These are phyloP conservation scores for Dicycla oo DNA, from an alignment of 2,888 invertebrate species.

Conservation along the genomic window DNA sequence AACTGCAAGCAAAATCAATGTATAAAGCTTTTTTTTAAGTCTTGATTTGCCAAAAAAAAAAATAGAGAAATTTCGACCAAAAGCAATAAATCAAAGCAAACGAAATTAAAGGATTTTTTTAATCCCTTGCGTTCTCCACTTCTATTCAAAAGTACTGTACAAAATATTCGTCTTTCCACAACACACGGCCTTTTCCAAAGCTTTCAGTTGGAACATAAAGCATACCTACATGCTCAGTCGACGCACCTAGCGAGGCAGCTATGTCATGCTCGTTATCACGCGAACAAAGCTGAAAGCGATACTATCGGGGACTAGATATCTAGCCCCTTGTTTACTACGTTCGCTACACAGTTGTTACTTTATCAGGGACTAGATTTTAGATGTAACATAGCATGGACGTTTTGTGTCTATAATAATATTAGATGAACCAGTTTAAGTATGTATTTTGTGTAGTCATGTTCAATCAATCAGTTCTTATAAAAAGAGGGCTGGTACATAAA, in stretches of 20 bases:
- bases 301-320: slow-evolving; percentile 44
- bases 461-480: background rate
- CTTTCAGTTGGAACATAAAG: slow-evolving; percentile 2
- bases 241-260: slow-evolving; percentile 10
- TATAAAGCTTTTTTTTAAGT: background rate
- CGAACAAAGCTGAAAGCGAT: slow-evolving; percentile 42
- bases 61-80: background rate
- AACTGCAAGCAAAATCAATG: background rate
- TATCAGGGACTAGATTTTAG: slow-evolving; percentile 29
- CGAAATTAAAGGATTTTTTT: background rate
- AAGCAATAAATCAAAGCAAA: background rate
- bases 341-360: slow-evolving; percentile 22
- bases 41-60: background rate
- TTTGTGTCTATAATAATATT: background rate
- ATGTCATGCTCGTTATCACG: slow-evolving; percentile 50
- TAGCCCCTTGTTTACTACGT: slow-evolving; percentile 35
- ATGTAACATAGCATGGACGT: background rate
- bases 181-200: background rate
- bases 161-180: background rate
- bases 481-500: background rate
- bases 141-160: background rate
- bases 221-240: slow-evolving; percentile 11
- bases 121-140: background rate
- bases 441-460: background rate
- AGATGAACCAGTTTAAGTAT: background rate